Conservation (phyloP, 2,113 vertebrate genomes). For the Microtus oregoni region DNA sequence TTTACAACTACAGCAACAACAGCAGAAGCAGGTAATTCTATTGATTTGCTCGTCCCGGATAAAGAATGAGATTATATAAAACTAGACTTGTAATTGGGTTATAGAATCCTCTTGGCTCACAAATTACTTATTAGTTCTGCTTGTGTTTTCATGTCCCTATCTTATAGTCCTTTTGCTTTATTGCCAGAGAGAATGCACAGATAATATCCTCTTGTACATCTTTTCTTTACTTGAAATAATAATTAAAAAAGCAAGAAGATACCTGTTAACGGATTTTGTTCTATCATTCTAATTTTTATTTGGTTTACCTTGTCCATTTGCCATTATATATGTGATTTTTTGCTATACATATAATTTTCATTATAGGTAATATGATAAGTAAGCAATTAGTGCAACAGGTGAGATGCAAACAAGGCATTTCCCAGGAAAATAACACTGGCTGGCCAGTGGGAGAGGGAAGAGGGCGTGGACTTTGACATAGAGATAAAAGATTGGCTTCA, state of each 20-base stretch:
- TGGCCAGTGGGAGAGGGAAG: background rate
- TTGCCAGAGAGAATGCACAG: background rate
- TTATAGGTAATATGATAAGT: background rate
- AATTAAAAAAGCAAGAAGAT: conserved; percentile 26
- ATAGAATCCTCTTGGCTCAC: conserved; percentile 43
- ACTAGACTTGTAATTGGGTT: background rate
- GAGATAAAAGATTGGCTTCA: background rate
- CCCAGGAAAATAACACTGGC: background rate
- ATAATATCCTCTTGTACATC: background rate
- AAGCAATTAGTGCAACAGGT: background rate
- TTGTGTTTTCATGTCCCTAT: background rate
- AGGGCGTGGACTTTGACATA: background rate
- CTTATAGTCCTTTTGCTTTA: conserved; percentile 25
- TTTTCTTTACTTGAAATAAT: conserved; percentile 41
- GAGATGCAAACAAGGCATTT: background rate
- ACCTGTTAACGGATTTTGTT: background rate
- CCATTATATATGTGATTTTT: background rate
- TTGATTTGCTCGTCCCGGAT: conserved; percentile 5
- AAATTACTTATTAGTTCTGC: conserved; percentile 21
- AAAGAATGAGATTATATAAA: conserved; percentile 52
- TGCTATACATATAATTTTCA: background rate
- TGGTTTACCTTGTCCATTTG: background rate
- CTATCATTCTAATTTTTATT: background rate
- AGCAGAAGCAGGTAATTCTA: conserved; percentile 16
- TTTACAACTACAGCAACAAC: background rate